Evolutionary conservation across 2,888 invertebrate genomes (phyloP).

Genomic region (Caenorhabditis sulstoni): DNA sequence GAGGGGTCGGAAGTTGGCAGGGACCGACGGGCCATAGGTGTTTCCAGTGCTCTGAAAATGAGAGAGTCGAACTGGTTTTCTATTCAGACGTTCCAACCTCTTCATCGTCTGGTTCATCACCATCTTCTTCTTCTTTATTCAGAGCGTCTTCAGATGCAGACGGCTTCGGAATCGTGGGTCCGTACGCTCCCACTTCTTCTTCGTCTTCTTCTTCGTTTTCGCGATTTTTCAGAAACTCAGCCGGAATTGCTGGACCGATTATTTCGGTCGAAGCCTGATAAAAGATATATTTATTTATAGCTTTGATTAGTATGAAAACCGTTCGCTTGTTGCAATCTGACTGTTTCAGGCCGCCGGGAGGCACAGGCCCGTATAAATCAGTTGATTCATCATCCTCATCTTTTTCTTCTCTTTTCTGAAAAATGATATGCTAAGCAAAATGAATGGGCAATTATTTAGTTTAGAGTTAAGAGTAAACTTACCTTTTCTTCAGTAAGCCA

Average conservation of each 20-base stretch:
- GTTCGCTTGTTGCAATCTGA: no score
- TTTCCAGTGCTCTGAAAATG: slow-evolving; percentile 9
- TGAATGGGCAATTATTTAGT: no score
- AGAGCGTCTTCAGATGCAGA: not conserved
- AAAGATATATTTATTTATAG: no score
- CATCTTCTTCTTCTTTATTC: slow-evolving; percentile 3
- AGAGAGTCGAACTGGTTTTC: no score
- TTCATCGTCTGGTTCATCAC: not conserved
- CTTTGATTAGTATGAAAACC: no score
- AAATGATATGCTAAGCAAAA: not conserved
- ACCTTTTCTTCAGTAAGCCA: slow-evolving; percentile 27
- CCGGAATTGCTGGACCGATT: slow-evolving; percentile 1
- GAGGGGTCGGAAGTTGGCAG: slow-evolving; percentile 32
- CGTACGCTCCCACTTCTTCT: slow-evolving; percentile 7
- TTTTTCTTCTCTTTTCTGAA: slow-evolving; percentile 11
- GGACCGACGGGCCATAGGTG: slow-evolving; percentile 49
- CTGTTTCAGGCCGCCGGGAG: no score
- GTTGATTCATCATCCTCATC: slow-evolving; percentile 6
- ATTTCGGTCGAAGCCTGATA: no score
- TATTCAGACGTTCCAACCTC: no score
- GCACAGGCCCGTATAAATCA: slow-evolving; percentile 27
- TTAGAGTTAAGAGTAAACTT: not conserved
- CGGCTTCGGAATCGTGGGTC: slow-evolving; percentile 20
- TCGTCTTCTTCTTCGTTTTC: slow-evolving; percentile 4
- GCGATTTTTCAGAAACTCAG: not conserved